phyloP scores from a whole-genome alignment of 2,888 invertebrate species.

The Trachelus tabidus region DNA sequence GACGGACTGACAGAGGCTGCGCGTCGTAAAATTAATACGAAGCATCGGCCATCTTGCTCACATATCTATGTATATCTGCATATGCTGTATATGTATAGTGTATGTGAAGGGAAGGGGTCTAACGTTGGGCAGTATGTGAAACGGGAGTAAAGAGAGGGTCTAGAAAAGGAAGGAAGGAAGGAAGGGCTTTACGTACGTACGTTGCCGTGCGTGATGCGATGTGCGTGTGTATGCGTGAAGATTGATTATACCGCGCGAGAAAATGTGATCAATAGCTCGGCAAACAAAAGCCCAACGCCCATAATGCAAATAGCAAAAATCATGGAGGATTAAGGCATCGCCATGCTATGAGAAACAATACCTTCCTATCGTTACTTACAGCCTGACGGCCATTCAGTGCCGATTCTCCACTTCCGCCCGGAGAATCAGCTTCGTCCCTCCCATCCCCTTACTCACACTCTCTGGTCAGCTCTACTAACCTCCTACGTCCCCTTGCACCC shows the following conservation, averaged over 20 bases:
- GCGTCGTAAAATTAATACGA: constrained; percentile 60
- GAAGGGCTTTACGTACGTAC: constrained; percentile 15
- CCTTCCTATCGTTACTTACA: neutral
- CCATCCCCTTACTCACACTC: constrained; percentile 10
- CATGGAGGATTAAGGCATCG: constrained; percentile 47
- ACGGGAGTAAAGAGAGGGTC: constrained; percentile 15
- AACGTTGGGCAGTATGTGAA: constrained; percentile 41
- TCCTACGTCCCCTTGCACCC: neutral
- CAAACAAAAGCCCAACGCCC: constrained; percentile 60
- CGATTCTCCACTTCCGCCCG: constrained; percentile 15
- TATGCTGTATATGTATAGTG: constrained; percentile 16
- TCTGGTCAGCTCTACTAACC: constrained; percentile 1
- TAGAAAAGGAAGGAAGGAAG: neutral
- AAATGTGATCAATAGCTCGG: constrained; percentile 65
- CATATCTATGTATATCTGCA: neutral
- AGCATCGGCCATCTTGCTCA: constrained; percentile 58
- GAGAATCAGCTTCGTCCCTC: constrained; percentile 16
- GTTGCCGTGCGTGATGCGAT: constrained; percentile 23
- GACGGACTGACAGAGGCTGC: constrained; percentile 18
- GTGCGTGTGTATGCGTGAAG: constrained; percentile 49
- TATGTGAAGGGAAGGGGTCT: constrained; percentile 30
- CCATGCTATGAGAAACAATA: constrained; percentile 18
- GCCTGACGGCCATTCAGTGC: neutral
- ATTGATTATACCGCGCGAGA: constrained; percentile 65
- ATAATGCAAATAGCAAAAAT: constrained; percentile 63